Conservation (phyloP, 2,113 vertebrate species). For the Arizona elegans region DNA sequence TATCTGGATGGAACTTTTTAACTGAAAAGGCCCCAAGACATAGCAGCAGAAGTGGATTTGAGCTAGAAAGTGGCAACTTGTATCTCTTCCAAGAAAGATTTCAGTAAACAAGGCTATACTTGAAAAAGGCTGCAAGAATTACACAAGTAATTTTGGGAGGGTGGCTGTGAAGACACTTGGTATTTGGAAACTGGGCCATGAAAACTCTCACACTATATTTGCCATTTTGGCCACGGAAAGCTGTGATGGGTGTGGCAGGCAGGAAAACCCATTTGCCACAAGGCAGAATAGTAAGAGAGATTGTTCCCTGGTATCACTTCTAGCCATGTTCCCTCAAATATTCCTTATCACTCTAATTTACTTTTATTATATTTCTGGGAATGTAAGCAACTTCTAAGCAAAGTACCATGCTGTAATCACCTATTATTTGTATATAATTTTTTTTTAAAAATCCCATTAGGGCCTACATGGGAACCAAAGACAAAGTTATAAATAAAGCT, state of each 20-base stretch:
- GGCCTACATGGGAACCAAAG: neutral
- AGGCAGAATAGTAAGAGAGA: neutral
- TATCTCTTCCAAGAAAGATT: neutral
- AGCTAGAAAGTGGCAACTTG: neutral
- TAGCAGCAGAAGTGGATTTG: neutral
- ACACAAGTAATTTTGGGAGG: neutral
- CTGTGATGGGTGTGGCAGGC: neutral
- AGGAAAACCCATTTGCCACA: neutral
- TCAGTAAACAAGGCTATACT: neutral
- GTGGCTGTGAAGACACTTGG: neutral
- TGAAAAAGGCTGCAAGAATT: neutral
- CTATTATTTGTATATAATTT: neutral
- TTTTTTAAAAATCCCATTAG: neutral
- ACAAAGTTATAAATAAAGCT: neutral
- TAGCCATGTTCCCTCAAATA: neutral
- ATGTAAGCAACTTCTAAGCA: neutral
- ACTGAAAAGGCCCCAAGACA: neutral
- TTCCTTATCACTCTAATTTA: neutral
- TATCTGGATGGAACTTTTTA: neutral
- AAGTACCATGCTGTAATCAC: neutral
- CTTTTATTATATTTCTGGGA: neutral
- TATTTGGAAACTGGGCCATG: neutral
- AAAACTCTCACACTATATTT: neutral
- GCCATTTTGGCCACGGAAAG: neutral
- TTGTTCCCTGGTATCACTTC: neutral